Evolutionary conservation across 1,140 invertebrate genomes (phyloP), one percentile per base, ranked within the genome.

Genomic region (Aradophagus sp.): DNA sequence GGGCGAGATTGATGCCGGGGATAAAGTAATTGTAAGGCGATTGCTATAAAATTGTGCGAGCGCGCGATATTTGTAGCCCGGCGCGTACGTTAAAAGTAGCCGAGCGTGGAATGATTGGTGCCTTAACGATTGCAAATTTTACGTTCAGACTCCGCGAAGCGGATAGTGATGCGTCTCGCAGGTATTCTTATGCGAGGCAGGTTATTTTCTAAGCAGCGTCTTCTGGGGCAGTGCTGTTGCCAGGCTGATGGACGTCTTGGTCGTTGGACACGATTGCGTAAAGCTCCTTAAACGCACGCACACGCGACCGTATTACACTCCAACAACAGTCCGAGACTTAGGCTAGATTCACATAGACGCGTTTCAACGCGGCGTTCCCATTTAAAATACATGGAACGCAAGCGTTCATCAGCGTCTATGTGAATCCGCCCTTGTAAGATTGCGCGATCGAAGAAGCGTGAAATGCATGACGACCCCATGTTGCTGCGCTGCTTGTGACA

Each of bases 141-240:
- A 61, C 55, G 72, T 68, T 73, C 52, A 36, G 27, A 65, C 59
- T 69, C 55, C 65, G 36, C 61, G 71, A 55, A 74, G 71, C 71
- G 71, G 45, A 74, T 74, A 74, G 71, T 70, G 66, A 69, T 74
- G 72, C 61, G 66, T 74, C 66, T 74, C 72, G 45, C 19, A 63
- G 67, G 67, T 63, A 63, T 63, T 59, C 67, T 70, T 70, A 59
- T 44, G 11, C 50, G 66, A 69, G 50, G 48, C 65, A 56, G 62
- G 66, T 44, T 62, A 69, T 69, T 69, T 62, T 69, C 66, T 56
- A 62, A 50, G 26, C 50, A 69, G 17, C 31, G 56, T 69, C 52
- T 70, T 70, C 45, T 70, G 38, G 59, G 58, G 59, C 59, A 70
- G 42, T 39, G 36, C 31, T 47, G 56, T 61, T 62, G 56, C 66